These are phyloP conservation scores for Danionella dracula DNA, from an alignment of 2,797 vertebrate genomes.

Conservation along the genomic window DNA sequence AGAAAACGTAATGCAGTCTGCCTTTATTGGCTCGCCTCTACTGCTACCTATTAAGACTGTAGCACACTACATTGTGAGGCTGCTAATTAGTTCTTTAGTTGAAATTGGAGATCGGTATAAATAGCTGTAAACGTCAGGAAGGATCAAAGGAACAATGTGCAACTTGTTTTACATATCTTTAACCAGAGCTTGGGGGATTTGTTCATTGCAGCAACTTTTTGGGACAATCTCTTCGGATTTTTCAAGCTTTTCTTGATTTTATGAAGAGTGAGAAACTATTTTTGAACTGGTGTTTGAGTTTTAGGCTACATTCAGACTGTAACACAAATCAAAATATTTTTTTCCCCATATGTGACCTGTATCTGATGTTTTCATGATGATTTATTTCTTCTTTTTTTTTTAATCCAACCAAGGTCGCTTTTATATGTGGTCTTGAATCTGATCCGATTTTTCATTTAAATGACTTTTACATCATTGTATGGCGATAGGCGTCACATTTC, in stretches of 20 bases:
- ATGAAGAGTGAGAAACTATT: neutral
- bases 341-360: too few species aligned
- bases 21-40: constrained; percentile 1
- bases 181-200: constrained; percentile 2
- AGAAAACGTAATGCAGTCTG: neutral
- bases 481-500: too few species aligned
- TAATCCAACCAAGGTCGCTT: too few species aligned
- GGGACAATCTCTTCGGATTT: too few species aligned
- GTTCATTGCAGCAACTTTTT: neutral
- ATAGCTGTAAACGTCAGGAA: neutral
- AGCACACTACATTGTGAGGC: neutral
- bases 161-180: neutral
- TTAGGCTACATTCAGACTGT: too few species aligned
- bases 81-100: neutral
- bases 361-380: too few species aligned
- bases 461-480: too few species aligned
- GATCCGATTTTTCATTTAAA: too few species aligned
- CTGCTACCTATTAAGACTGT: neutral
- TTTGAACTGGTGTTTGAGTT: too few species aligned
- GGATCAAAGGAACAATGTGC: neutral
- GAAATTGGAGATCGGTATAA: neutral
- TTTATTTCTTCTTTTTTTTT: too few species aligned
- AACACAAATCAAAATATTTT: too few species aligned
- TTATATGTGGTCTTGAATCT: too few species aligned
- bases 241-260: neutral